phyloP scores from a whole-genome alignment of 2,113 vertebrate genomes.

The Lota lota region DNA sequence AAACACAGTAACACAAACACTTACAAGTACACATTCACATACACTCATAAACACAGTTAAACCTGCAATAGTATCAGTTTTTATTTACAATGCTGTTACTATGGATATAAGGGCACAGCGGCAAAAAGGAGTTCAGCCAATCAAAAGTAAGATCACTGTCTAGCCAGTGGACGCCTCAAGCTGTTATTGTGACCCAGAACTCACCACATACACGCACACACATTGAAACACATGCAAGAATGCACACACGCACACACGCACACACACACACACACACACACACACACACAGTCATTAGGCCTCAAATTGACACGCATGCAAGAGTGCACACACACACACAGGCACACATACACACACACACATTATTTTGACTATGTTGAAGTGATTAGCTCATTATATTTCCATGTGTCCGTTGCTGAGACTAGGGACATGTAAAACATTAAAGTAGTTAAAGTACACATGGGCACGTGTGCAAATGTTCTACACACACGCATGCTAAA shows the following conservation, averaged over 20 bases:
- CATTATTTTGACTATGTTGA: not conserved
- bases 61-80: slow-evolving; percentile 16
- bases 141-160: slow-evolving; percentile 47
- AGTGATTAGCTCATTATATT: too few relatives aligned
- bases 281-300: too few relatives aligned
- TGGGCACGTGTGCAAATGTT: too few relatives aligned
- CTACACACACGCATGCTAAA: too few relatives aligned
- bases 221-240: not conserved
- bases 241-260: not conserved
- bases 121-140: slow-evolving; percentile 54
- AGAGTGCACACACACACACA: not conserved
- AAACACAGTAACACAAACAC: not conserved
- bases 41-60: not conserved
- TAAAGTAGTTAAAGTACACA: too few relatives aligned
- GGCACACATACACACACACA: not conserved
- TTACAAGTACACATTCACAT: not conserved
- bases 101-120: slow-evolving; percentile 53
- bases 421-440: too few relatives aligned
- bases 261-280: not conserved
- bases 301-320: too few relatives aligned
- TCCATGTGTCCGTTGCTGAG: too few relatives aligned
- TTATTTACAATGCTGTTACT: slow-evolving; percentile 63
- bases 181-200: slow-evolving; percentile 70
- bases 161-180: slow-evolving; percentile 54
- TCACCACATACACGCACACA: slow-evolving; percentile 4